Conservation (phyloP, 2,113 vertebrate species). For the Platanista minor region DNA sequence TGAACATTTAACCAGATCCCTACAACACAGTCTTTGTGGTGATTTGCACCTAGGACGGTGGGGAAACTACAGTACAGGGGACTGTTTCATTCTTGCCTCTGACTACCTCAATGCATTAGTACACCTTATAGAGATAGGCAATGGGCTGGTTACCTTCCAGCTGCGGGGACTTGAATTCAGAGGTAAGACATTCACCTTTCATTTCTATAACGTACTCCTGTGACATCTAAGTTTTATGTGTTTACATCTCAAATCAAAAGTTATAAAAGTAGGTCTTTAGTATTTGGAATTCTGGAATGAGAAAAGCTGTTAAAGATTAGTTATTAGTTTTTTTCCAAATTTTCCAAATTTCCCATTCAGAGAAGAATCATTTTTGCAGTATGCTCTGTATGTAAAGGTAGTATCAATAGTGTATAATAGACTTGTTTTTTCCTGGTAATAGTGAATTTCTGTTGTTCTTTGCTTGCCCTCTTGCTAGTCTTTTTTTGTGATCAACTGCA, state of each 20-base stretch:
- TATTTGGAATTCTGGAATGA: neutral
- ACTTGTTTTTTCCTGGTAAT: too few relatives aligned
- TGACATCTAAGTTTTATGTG: neutral
- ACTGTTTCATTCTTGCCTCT: conserved; percentile 93
- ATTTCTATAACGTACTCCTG: neutral
- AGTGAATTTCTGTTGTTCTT: neutral
- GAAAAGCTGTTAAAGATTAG: neutral
- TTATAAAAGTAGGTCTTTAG: neutral
- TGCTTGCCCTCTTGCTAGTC: neutral
- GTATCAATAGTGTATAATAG: neutral
- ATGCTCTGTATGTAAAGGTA: neutral
- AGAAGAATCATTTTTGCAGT: neutral
- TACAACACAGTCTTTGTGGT: conserved; percentile 91
- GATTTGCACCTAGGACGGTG: conserved; percentile 90
- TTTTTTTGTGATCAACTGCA: neutral
- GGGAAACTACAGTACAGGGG: conserved; percentile 91
- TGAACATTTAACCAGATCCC: conserved; percentile 91
- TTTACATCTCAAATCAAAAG: neutral
- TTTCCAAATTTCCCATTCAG: neutral
- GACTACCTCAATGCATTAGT: conserved; percentile 94
- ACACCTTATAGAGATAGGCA: conserved; percentile 92
- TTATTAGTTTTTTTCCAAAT: neutral
- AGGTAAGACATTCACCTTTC: conserved; percentile 77
- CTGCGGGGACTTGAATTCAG: conserved; percentile 92
- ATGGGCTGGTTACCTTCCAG: conserved; percentile 91